Evolutionary conservation across 2,888 invertebrate genomes (phyloP), one percentile per base, ranked within the genome.

Genomic region (Papilio protenor): DNA sequence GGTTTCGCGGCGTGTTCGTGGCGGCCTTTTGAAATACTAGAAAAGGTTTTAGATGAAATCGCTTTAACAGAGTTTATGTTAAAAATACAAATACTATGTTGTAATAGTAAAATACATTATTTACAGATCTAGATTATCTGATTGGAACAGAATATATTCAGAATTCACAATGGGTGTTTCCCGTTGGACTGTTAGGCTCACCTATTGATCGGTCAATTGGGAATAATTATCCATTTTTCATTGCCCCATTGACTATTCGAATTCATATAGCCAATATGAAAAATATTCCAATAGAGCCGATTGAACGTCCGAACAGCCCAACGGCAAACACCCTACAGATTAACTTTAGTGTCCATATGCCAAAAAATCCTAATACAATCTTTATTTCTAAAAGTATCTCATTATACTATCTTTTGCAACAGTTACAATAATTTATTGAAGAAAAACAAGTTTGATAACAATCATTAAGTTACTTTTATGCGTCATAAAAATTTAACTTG

Each of bases 1-100:
- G 69, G 64, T 70, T 77, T 71, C 18, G 49, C 72, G 27, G 55
- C 21, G 70, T 61, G 47, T 70, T 69, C 57, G 21, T 8, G 71
- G 66, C 45, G 1, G 47, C 45, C 59, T 74, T 75, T 59, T 73
- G 16, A 18, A 74, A 77, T 66, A 10, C 55, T 23, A n/a, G 64
- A 64, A 71, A 75, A 57, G 64, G 55, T 55, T 55, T 45, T 21
- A 64, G 14, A 45, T 69, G 21, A 64, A 55, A 66, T 5, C 27
- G 40, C 33, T 61, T 33, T 33, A n/a, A 59, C 23, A 70, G 12
- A 45, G 5, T n/a, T 27, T 57, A 40, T 45, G 47, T 57, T 57
- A n/a, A 45, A 55, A 21, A 55, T n/a, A 5, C 27, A 57, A 40
- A 55, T 8, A 40, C 40, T 40, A 40, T 27, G 59, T 61, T 61